Evolutionary conservation across 2,113 vertebrate species (phyloP).

Genomic region (Dasyornis broadbenti): DNA sequence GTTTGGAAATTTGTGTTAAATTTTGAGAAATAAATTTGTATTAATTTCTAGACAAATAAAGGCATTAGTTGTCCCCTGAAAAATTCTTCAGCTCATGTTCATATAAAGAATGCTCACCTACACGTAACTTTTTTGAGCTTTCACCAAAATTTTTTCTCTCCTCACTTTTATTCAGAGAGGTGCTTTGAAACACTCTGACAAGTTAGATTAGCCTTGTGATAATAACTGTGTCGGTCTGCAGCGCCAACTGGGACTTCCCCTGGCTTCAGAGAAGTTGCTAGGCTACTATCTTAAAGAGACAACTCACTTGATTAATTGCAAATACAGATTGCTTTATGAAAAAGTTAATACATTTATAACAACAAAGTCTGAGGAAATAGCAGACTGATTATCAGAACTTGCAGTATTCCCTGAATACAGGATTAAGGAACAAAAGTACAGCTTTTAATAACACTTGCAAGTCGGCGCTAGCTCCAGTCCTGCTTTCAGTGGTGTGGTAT

Average conservation of each 20-base stretch:
- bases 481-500: not conserved
- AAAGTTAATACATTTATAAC: slow-evolving; percentile 67
- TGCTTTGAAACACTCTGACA: slow-evolving; percentile 41
- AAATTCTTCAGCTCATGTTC: not conserved
- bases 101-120: not conserved
- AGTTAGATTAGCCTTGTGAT: slow-evolving; percentile 57
- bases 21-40: not conserved
- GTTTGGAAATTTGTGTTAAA: not conserved
- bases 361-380: slow-evolving; percentile 49
- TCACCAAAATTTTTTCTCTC: not conserved
- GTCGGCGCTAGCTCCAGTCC: not conserved
- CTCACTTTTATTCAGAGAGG: slow-evolving; percentile 25
- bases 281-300: slow-evolving; percentile 72
- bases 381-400: slow-evolving; percentile 64
- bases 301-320: slow-evolving; percentile 75
- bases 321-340: slow-evolving; percentile 61
- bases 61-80: not conserved
- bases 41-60: not conserved
- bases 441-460: slow-evolving; percentile 41
- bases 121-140: not conserved
- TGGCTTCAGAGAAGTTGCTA: slow-evolving; percentile 67
- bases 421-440: slow-evolving; percentile 32
- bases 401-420: slow-evolving; percentile 52
- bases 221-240: slow-evolving; percentile 40
- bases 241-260: slow-evolving; percentile 54